These are phyloP conservation scores for Pipistrellus pipistrellus DNA, from an alignment of 2,797 vertebrate genomes.

Conservation along the genomic window DNA sequence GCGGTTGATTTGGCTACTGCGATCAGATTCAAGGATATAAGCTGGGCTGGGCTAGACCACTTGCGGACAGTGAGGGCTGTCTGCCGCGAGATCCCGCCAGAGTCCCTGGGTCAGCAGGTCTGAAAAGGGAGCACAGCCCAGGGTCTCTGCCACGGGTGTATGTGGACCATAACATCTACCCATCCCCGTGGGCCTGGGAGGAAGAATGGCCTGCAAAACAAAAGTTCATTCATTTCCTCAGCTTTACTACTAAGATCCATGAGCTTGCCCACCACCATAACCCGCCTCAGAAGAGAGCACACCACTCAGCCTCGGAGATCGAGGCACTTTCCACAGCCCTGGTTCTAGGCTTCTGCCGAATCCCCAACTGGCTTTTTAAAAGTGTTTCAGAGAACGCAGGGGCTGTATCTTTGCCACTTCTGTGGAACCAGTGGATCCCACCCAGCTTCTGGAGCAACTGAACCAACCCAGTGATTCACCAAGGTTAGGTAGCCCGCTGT, in stretches of 20 bases:
- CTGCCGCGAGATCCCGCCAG: background rate
- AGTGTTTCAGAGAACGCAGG: background rate
- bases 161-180: background rate
- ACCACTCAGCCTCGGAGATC: background rate
- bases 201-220: background rate
- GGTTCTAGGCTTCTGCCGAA: background rate
- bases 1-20: background rate
- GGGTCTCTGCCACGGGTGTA: background rate
- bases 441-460: background rate
- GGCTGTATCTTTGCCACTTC: background rate
- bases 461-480: background rate
- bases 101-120: background rate
- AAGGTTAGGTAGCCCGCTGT: background rate
- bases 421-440: background rate
- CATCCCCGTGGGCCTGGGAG: background rate
- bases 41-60: background rate
- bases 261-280: background rate
- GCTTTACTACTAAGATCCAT: background rate
- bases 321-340: background rate
- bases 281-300: background rate
- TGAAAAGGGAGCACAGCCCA: background rate
- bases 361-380: background rate
- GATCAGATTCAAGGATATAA: background rate
- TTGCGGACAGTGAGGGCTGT: no score
- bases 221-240: background rate